These are phyloP conservation scores for Brachypterus glaber DNA, from an alignment of 2,888 invertebrate species.

Conservation along the genomic window DNA sequence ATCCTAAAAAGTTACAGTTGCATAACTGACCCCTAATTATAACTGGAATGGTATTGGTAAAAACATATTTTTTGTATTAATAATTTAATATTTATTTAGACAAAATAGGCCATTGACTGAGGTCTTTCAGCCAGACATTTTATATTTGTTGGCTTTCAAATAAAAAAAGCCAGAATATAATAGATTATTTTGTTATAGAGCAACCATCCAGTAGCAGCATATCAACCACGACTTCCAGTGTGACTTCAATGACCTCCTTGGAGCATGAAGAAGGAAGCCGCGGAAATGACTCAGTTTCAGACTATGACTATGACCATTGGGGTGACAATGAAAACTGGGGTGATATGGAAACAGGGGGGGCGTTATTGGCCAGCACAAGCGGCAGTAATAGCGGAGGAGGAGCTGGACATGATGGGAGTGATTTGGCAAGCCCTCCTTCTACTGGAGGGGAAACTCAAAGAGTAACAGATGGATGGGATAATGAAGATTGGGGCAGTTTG, in stretches of 20 bases:
- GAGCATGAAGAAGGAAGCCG: conserved; percentile 66
- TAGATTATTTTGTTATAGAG: conserved; percentile 52
- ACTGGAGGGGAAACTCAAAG: conserved; percentile 40
- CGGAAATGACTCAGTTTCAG: conserved; percentile 71
- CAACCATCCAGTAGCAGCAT: conserved; percentile 85
- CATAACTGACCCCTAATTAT: no score
- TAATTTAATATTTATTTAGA: background rate
- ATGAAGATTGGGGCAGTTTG: conserved; percentile 78
- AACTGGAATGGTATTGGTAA: no score
- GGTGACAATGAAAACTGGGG: conserved; percentile 81
- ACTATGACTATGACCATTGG: conserved; percentile 82
- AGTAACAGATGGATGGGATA: conserved; percentile 65
- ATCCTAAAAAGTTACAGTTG: no score
- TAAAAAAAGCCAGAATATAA: no score
- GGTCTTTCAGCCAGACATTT: no score
- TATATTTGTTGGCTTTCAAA: no score
- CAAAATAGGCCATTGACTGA: no score
- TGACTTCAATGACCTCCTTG: conserved; percentile 80
- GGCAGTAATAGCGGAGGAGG: conserved; percentile 39
- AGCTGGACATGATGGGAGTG: conserved; percentile 42
- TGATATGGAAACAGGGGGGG: conserved; percentile 65
- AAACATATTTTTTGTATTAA: no score
- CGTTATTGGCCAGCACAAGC: conserved; percentile 39
- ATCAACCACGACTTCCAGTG: conserved; percentile 80
- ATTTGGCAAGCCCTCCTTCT: conserved; percentile 44